Base-by-base conservation (phyloP, 2,888 invertebrate species). In the Idaea aversata region DNA sequence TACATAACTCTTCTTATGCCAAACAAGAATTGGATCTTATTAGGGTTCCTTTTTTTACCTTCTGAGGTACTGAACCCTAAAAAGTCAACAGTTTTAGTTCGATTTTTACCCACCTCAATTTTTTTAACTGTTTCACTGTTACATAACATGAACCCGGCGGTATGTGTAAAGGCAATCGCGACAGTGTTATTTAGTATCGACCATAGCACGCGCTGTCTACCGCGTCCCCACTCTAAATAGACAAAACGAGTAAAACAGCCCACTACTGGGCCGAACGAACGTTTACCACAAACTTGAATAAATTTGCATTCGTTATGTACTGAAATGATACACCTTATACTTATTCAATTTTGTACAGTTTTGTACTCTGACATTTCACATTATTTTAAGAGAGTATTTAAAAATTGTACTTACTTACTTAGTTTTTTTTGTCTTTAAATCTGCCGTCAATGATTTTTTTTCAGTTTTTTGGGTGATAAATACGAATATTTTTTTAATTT, bases 151-250 rank as follows among this genome's bases (percentile, higher is more conserved):
- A 7, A 2, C 1, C 69, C 64, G 87, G 87, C 92, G 91, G 91
- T 86, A 84, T 83, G 81, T 82, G 83, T 85, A 92, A 92, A 92
- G 90, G 88, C 82, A 80, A 85, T 84, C 82, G 88, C 85, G 90
- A 90, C 91, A 89, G 85, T 90, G 90, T 91, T 92, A 92, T 92
- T 92, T 92, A 92, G 91, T 90, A 87, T 82, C 85, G 85, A 77
- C 86, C 83, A 86, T 85, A 85, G 86, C 90, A 86, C 90, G 86
- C 88, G 83, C 85, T 85, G 89, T 85, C 87, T 81, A 77, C 71
- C 72, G 25, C 25, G 65, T 74, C 76, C 76, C 74, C 70, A 68
- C 73, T 70, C 75, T 72, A 70, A 73, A 73, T 73, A 73, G 70
- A 69, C 65, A 68, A 68, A 65, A 70, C 63, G 68, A 71, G 64